A percentile compares a stretch with the other conserved stretches of the same genome.
Conservation (phyloP, 2,888 invertebrate species). For the Andrena bicolor region DNA sequence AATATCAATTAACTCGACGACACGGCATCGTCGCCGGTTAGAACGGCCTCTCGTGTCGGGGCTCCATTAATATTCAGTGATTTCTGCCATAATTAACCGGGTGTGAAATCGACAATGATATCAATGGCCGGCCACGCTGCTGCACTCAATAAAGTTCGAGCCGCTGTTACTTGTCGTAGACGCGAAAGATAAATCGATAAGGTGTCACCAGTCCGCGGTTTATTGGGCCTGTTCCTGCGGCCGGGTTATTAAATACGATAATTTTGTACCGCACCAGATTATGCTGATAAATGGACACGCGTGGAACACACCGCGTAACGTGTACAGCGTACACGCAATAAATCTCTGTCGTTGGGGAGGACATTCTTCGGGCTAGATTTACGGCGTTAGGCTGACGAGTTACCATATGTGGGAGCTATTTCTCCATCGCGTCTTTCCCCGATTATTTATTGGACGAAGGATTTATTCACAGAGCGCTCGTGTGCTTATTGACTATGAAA, state of each 20-base stretch:
- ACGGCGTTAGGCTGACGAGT: slow-evolving; percentile 21
- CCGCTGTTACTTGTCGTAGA: slow-evolving; percentile 5
- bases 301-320: neutral
- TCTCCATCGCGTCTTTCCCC: slow-evolving; percentile 4
- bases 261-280: slow-evolving; percentile 38
- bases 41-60: neutral
- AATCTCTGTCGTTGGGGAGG: slow-evolving; percentile 35
- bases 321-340: slow-evolving; percentile 36
- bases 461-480: neutral
- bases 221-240: neutral
- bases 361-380: slow-evolving; percentile 45
- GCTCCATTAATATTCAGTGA: slow-evolving; percentile 40
- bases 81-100: slow-evolving; percentile 26
- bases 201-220: slow-evolving; percentile 13
- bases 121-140: neutral
- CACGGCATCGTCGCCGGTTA: neutral
- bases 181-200: slow-evolving; percentile 32
- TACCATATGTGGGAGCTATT: slow-evolving; percentile 13
- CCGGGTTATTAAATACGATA: slow-evolving; percentile 37
- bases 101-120: slow-evolving; percentile 35
- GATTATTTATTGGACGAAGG: neutral
- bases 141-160: slow-evolving; percentile 14
- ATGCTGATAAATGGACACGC: slow-evolving; percentile 50
- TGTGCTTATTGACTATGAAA: neutral
- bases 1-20: slow-evolving; percentile 44